phyloP scores from a whole-genome alignment of 2,797 vertebrate genomes.

The Heterohyrax brucei region DNA sequence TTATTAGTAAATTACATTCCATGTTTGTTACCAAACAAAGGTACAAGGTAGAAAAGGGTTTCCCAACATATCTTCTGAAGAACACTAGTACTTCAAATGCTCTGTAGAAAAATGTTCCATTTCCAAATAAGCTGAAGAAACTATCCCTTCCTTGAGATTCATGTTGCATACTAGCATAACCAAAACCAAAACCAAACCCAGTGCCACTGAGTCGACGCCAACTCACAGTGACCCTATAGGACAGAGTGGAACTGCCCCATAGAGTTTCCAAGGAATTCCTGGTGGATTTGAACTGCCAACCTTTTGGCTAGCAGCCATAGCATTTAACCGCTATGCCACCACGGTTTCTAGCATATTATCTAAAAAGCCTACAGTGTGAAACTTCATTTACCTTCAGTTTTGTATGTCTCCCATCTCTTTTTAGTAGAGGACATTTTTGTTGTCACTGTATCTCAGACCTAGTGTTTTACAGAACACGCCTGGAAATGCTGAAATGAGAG shows the following conservation, averaged over 20 bases:
- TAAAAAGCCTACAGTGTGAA: conserved; percentile 4
- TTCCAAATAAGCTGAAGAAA: background rate
- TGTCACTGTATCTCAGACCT: background rate
- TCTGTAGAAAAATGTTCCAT: conserved; percentile 14
- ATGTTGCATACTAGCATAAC: background rate
- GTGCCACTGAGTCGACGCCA: too few relatives aligned
- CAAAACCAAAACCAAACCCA: too few relatives aligned
- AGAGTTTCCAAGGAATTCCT: too few relatives aligned
- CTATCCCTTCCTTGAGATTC: background rate
- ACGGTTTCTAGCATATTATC: background rate
- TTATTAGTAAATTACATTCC: background rate
- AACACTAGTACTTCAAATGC: background rate
- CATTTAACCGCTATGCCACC: too few relatives aligned
- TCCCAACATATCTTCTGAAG: background rate
- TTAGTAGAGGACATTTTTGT: background rate
- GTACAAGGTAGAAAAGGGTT: background rate
- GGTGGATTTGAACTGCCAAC: too few relatives aligned
- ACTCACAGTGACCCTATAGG: too few relatives aligned
- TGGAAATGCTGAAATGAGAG: conserved; percentile 52
- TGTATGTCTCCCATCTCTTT: background rate
- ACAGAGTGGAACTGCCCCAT: too few relatives aligned
- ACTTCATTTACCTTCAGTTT: conserved; percentile 60
- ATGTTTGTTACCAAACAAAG: background rate
- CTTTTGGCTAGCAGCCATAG: too few relatives aligned
- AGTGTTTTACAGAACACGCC: background rate